A percentile compares a stretch with the other conserved stretches of the same genome.
phyloP scores from a whole-genome alignment of 2,113 vertebrate genomes.

The Scomber colias region DNA sequence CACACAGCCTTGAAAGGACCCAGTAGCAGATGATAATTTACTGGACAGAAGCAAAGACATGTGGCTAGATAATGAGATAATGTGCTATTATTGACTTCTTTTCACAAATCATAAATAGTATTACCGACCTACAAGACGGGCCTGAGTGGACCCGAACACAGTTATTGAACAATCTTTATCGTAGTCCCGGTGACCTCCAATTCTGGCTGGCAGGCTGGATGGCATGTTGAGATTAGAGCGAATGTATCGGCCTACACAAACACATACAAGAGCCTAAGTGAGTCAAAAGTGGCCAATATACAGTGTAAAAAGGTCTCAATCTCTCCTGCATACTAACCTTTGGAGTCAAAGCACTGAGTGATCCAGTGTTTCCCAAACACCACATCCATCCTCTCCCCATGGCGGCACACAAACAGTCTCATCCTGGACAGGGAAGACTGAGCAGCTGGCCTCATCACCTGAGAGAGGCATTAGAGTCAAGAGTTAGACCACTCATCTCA shows the following conservation, averaged over 20 bases:
- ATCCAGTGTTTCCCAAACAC: conserved; percentile 99
- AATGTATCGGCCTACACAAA: conserved; percentile 89
- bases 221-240: conserved; percentile 99
- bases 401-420: conserved; percentile 96
- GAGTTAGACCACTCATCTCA: not conserved
- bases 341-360: conserved; percentile 96
- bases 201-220: conserved; percentile 90
- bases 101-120: not conserved
- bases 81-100: too few relatives aligned
- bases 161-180: conserved; percentile 98
- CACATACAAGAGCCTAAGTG: conserved; percentile 14
- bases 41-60: too few relatives aligned
- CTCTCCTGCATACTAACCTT: conserved; percentile 85
- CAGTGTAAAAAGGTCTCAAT: not conserved
- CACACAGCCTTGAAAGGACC: too few relatives aligned
- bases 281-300: not conserved
- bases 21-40: too few relatives aligned
- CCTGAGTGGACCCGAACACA: conserved; percentile 96
- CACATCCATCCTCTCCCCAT: conserved; percentile 98
- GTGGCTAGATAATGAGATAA: too few relatives aligned
- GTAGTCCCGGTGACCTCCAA: conserved; percentile 92
- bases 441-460: conserved; percentile 88
- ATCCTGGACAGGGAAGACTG: conserved; percentile 89
- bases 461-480: conserved; percentile 21
- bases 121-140: conserved; percentile 89